Base-by-base conservation (phyloP, 1,140 invertebrate species). In the Teleogryllus occipitalis region DNA sequence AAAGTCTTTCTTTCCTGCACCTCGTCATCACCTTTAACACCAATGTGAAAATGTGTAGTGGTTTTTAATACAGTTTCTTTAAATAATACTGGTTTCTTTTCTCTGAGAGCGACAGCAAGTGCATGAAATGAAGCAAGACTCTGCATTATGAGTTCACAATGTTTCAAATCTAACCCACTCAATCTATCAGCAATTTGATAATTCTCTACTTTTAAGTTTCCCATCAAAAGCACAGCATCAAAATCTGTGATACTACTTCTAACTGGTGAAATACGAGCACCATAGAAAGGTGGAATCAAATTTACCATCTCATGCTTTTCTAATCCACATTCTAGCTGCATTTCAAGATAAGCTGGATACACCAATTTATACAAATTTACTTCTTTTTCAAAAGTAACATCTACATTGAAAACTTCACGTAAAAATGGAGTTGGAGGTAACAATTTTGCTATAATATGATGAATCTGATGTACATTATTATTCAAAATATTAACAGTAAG, bases 61-160 rank as follows among this genome's bases (percentile, higher is more conserved):
- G 75, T 75, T 15, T 27, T 75, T 8, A 54, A 21, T 8, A 80
- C 75, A 48, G 74, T 80, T 76, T 73, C 48, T 12, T 80, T 72
- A 65, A 80, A 80, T 8, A 74, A 2, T 65, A 49, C 47, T 39
- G 79, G 79, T 80, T 80, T 80, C 75, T 49, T 76, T 39, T 76
- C 49, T n/a, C 74, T 76, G 10, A 80, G 74, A 14, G 74, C 79
- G 0, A 80, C 79, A 39, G 47, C 47, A 5, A 76, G 14, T 12
- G 75, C 79, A 14, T 80, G 79, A 46, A 80, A 80, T 80, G 22
- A 21, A 15, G 79, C 79, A 15, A 80, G 75, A 8, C 76, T 18
- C 10, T 15, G 21, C 18, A 80, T 54, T 8, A 46, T 75, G n/a
- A 80, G 8, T 47, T 80, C 49, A n/a, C 47, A 54, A 54, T 80